Percentiles rank a stretch among this genome's conserved stretches.
These are phyloP conservation scores for Nothocercus julius DNA, from an alignment of 2,113 vertebrate species.

Conservation along the genomic window DNA sequence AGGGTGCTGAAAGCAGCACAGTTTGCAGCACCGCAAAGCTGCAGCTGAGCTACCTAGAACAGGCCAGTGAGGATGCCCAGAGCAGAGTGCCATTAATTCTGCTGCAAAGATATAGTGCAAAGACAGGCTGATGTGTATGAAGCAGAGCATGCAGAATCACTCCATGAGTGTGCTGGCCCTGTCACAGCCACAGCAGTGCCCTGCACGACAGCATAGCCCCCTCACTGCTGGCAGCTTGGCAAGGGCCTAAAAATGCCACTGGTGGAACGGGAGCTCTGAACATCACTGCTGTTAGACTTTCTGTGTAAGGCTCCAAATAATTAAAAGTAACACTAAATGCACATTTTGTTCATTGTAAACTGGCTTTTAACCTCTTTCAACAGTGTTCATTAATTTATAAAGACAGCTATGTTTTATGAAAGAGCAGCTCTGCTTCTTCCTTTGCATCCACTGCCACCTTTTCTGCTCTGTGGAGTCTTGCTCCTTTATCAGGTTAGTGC, in stretches of 20 bases:
- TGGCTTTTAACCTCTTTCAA: neutral
- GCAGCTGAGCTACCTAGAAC: neutral
- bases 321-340: neutral
- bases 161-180: neutral
- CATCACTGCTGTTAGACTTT: neutral
- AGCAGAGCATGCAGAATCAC: neutral
- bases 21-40: neutral
- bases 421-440: neutral
- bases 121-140: neutral
- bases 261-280: neutral
- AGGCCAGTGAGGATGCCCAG: neutral
- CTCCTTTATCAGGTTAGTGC: neutral
- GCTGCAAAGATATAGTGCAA: neutral
- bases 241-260: neutral
- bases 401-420: neutral
- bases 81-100: neutral
- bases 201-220: neutral
- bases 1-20: neutral
- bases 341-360: neutral
- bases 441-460: neutral
- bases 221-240: neutral
- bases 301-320: neutral
- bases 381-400: neutral
- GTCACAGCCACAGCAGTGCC: neutral
- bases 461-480: neutral